phyloP scores from a whole-genome alignment of 1,140 invertebrate species.

The Lasioglossum albipes region DNA sequence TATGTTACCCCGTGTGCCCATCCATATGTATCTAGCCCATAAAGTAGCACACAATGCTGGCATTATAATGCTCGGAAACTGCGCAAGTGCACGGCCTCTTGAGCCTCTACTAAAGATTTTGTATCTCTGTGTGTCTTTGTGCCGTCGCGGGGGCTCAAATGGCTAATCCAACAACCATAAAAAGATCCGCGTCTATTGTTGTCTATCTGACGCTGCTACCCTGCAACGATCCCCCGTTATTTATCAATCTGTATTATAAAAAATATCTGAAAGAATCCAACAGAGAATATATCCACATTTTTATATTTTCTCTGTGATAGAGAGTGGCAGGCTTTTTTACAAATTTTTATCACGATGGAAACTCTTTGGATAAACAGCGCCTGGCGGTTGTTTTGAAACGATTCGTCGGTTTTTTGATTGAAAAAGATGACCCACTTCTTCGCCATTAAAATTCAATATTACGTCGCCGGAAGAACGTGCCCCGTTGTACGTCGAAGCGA shows the following conservation, averaged over 20 bases:
- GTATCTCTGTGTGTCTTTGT: conserved; percentile 50
- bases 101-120: conserved; percentile 63
- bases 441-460: conserved; percentile 63
- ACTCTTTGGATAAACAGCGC: not conserved
- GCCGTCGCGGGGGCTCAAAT: conserved; percentile 49
- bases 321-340: no score
- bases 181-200: conserved; percentile 19
- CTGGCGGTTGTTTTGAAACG: not conserved
- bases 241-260: not conserved
- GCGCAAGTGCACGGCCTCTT: conserved; percentile 63
- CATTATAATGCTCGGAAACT: conserved; percentile 57
- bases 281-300: no score
- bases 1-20: conserved; percentile 32
- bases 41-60: conserved; percentile 58
- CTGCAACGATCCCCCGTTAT: not conserved
- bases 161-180: conserved; percentile 40
- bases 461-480: conserved; percentile 55
- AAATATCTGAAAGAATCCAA: not conserved
- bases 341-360: no score
- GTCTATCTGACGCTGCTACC: no score
- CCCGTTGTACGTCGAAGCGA: conserved; percentile 61
- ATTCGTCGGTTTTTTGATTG: conserved; percentile 18
- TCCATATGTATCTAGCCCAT: conserved; percentile 60
- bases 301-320: no score
- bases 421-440: conserved; percentile 62